A percentile compares a stretch with the other conserved stretches of the same genome.
phyloP scores from a whole-genome alignment of 1,140 invertebrate genomes.

The Formica exsecta region DNA sequence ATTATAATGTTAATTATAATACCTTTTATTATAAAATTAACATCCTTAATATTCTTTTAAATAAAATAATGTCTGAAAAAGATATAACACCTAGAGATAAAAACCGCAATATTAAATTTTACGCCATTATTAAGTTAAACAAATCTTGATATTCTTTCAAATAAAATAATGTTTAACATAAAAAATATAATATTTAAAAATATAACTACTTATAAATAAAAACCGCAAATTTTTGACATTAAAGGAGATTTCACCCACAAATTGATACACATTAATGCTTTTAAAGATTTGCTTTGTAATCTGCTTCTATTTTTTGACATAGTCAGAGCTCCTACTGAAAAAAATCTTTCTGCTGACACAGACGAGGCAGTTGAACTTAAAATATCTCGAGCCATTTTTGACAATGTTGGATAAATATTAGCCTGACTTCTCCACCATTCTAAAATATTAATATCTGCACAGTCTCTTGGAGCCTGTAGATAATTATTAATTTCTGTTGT shows the following conservation, averaged over 20 bases:
- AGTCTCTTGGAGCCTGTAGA: conserved; percentile 14
- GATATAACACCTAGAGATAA: too few species aligned
- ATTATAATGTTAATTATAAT: too few species aligned
- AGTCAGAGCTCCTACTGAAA: conserved; percentile 6
- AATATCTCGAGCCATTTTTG: conserved; percentile 29
- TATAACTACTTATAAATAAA: neutral
- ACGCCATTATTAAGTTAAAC: neutral
- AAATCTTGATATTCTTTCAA: neutral
- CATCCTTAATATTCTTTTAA: too few species aligned
- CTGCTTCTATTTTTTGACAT: conserved; percentile 3
- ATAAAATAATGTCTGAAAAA: too few species aligned
- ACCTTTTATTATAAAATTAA: too few species aligned
- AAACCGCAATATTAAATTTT: too few species aligned
- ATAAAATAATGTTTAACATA: neutral
- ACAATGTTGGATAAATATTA: conserved; percentile 12
- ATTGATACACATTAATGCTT: conserved; percentile 24
- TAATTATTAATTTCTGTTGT: conserved; percentile 18
- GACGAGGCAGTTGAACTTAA: neutral
- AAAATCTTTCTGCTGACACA: neutral
- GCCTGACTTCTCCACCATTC: neutral
- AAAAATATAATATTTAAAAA: neutral
- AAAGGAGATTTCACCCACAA: conserved; percentile 7
- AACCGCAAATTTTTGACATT: neutral
- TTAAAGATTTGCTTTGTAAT: conserved; percentile 20
- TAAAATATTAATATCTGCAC: conserved; percentile 9